These are phyloP conservation scores for Acanthoscelides obtectus DNA, from an alignment of 2,888 invertebrate genomes.

Conservation along the genomic window DNA sequence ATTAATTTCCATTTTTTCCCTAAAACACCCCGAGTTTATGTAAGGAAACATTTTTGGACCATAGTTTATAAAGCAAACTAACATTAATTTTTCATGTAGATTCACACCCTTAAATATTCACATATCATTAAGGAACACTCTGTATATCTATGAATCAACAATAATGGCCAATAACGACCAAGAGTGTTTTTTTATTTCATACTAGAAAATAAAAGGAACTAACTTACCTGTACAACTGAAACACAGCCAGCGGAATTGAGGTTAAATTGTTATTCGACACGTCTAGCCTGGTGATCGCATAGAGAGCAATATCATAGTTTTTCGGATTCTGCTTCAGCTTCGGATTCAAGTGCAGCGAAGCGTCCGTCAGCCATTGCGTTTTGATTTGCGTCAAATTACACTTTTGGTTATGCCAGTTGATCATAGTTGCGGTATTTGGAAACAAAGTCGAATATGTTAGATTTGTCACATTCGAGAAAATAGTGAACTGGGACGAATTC, in stretches of 20 bases:
- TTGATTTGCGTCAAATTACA: constrained; percentile 67
- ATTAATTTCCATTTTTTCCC: no score
- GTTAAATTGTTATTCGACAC: constrained; percentile 84
- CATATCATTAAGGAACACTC: no score
- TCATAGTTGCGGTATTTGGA: constrained; percentile 78
- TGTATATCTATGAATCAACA: no score
- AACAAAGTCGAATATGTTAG: constrained; percentile 76
- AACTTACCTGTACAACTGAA: constrained; percentile 56
- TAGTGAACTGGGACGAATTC: constrained; percentile 51
- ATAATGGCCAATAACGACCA: no score
- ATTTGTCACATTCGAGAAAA: constrained; percentile 52
- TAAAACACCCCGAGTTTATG: no score
- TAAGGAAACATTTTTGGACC: no score
- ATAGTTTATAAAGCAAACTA: no score
- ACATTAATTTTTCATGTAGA: no score
- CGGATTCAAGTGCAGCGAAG: constrained; percentile 80
- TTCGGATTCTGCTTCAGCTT: constrained; percentile 67
- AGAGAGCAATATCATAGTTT: constrained; percentile 67
- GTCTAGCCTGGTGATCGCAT: constrained; percentile 90
- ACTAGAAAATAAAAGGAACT: no score
- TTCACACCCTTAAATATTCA: no score
- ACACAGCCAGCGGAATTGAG: constrained; percentile 74
- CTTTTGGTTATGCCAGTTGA: constrained; percentile 88
- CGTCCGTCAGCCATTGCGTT: constrained; percentile 78
- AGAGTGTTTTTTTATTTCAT: no score